Evolutionary conservation across 2,797 vertebrate species (phyloP).

Genomic region (Pogoniulus pusillus): DNA sequence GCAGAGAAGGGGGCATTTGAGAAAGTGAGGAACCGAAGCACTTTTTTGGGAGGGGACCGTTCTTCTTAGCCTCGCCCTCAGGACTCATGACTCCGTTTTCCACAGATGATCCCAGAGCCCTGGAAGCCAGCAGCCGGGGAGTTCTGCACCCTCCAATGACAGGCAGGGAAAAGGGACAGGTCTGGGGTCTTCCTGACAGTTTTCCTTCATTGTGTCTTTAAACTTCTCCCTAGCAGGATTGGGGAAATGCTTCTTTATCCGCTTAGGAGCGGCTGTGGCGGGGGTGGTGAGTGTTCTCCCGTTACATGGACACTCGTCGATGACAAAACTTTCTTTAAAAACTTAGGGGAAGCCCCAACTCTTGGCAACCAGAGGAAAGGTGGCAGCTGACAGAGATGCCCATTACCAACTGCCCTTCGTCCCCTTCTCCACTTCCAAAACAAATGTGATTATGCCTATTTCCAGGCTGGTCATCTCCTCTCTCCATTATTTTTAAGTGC

Average conservation of each 20-base stretch:
- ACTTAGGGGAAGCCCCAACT: neutral
- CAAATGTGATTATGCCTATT: neutral
- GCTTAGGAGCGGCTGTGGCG: neutral
- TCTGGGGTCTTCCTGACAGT: neutral
- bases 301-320: neutral
- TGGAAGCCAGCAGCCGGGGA: neutral
- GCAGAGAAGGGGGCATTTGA: neutral
- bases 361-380: neutral
- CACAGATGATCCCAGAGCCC: neutral
- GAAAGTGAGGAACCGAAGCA: neutral
- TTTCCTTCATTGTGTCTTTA: neutral
- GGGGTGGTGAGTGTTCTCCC: neutral
- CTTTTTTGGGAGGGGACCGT: neutral
- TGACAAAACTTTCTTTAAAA: conserved; percentile 10
- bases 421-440: neutral
- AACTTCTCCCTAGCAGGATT: neutral
- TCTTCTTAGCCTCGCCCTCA: neutral
- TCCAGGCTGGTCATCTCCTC: neutral
- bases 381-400: neutral
- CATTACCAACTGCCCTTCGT: neutral
- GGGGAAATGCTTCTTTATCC: neutral
- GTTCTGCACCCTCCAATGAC: neutral
- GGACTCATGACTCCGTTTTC: neutral
- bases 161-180: neutral
- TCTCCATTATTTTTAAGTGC: neutral